phyloP scores from a whole-genome alignment of 2,888 invertebrate genomes.

The Drosophila differens region DNA sequence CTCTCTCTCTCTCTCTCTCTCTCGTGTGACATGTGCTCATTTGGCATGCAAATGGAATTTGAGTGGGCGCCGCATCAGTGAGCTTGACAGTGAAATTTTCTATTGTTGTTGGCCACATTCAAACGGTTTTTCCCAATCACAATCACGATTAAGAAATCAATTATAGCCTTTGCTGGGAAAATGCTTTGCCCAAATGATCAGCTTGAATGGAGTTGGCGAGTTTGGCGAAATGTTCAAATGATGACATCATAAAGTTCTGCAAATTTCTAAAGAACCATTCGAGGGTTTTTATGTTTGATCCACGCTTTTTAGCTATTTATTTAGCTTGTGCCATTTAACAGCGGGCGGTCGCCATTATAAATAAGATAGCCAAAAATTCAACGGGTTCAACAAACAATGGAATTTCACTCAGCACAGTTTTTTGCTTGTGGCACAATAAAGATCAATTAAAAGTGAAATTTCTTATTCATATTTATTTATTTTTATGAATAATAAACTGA shows the following conservation, averaged over 20 bases:
- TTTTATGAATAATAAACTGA: conserved; percentile 50
- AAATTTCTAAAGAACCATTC: conserved; percentile 6
- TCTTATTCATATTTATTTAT: conserved; percentile 17
- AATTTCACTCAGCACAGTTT: conserved; percentile 49
- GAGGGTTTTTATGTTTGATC: conserved; percentile 4
- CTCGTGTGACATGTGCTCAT: conserved; percentile 49
- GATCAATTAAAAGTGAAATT: conserved; percentile 75
- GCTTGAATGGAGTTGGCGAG: conserved; percentile 23
- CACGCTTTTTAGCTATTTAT: conserved; percentile 41
- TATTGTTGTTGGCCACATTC: conserved; percentile 15
- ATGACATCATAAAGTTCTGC: conserved; percentile 50
- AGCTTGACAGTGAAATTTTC: conserved; percentile 56
- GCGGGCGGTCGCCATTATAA: conserved; percentile 42
- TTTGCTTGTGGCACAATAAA: conserved; percentile 53
- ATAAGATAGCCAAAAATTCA: conserved; percentile 27
- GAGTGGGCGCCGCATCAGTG: conserved; percentile 57
- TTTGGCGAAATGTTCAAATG: conserved; percentile 8
- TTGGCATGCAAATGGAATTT: conserved; percentile 64
- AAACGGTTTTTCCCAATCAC: conserved; percentile 35
- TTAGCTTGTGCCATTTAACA: conserved; percentile 54
- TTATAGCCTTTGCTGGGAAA: conserved; percentile 39
- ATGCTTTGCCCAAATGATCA: conserved; percentile 23
- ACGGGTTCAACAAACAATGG: conserved; percentile 24
- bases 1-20: too few relatives aligned
- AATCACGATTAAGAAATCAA: conserved; percentile 41